phyloP scores from a whole-genome alignment of 2,113 vertebrate species.

The Corythaeola cristata region DNA sequence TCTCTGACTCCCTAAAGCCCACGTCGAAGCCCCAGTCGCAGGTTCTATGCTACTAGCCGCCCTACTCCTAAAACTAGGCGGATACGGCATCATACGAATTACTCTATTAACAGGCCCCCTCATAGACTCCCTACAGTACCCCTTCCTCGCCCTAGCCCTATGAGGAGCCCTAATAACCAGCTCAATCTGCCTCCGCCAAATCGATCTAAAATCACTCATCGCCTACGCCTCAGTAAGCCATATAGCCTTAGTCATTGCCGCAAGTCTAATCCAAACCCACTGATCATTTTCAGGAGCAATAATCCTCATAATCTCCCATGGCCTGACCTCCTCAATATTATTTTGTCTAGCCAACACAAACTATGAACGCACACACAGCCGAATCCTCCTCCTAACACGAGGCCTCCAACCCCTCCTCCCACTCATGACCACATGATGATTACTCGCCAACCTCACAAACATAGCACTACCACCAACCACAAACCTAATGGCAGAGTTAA shows the following conservation, averaged over 20 bases:
- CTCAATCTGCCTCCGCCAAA: slow-evolving; percentile 18
- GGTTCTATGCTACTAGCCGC: neutral
- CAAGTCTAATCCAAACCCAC: neutral
- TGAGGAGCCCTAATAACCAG: neutral
- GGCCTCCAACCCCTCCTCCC: neutral
- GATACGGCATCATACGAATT: neutral
- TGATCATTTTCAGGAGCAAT: too few species aligned
- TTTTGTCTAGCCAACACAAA: too few species aligned
- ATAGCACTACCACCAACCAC: neutral
- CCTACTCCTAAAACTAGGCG: neutral
- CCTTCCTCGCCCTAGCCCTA: neutral
- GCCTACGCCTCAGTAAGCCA: slow-evolving; percentile 3
- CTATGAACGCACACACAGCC: neutral
- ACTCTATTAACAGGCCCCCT: neutral
- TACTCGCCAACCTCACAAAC: neutral
- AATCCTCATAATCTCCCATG: too few species aligned
- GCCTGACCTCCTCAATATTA: too few species aligned
- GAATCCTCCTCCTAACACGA: neutral
- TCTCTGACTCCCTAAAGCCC: neutral
- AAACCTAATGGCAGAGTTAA: neutral
- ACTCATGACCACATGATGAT: neutral
- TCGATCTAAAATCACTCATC: slow-evolving; percentile 42
- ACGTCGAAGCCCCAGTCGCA: neutral
- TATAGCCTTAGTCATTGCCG: neutral
- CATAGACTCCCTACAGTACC: neutral